Evolutionary conservation across 2,888 invertebrate species (phyloP), one percentile per base, ranked within the genome.

Genomic region (Torymus tubicola): DNA sequence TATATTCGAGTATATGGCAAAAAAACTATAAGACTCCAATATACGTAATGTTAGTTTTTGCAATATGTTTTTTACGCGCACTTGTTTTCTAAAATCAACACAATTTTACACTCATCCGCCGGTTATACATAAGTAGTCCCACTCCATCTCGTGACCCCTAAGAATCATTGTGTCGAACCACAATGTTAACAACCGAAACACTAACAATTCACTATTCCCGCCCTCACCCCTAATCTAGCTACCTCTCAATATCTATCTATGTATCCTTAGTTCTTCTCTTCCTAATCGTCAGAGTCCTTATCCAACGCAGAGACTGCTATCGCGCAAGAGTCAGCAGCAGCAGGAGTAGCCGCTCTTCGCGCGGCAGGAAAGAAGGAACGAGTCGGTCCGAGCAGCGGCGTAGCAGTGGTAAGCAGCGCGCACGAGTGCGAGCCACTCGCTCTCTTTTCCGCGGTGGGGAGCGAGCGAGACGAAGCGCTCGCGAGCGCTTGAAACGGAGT

Each of bases 181-280:
- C 87, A 89, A 89, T 89, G 89, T 89, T 89, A 90, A 90, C 89
- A 89, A 90, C 89, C 89, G 88, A 88, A 89, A 89, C 90, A 89
- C 89, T 89, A 89, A 89, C 88, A 89, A 89, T 89, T 89, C 88
- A 88, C 89, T 87, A 89, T 88, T 87, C 88, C 87, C 85, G 85
- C 86, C 84, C 85, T 83, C 77, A 73, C 42, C 18, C 63, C n/a
- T 18, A 16, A 52, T 69, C 82, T 85, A 83, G 83, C 84, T 83
- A 84, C 53, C 42, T 12, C 24, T 16, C 14, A 11, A 52, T 67
- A 50, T 21, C 52, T 50, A 71, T 58, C 55, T 67, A 50, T 21
- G 24, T 50, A 71, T 58, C 55, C 55, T 21, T 42, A 11, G 11
- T 52, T 63, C 58, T 53, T 21, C 12, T 16, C 8, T 42, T 42